Base-by-base conservation (phyloP, 2,797 vertebrate species). In the Echeneis naucrates region DNA sequence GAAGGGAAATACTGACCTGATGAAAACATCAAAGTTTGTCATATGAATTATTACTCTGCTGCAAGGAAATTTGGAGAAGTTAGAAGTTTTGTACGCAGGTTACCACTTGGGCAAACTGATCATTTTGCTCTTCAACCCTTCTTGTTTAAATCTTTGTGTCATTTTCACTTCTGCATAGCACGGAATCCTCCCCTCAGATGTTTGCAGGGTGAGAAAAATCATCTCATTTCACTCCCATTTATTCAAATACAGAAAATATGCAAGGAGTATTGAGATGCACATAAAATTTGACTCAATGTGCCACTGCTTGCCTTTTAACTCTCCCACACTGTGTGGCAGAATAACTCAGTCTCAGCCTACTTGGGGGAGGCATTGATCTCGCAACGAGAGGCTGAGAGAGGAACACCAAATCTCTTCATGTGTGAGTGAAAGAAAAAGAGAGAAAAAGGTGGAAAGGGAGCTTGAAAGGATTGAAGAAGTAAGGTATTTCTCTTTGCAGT, bases 291-390 rank as follows among this genome's bases (percentile, higher is more conserved):
- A 76, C 64, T 85, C 75, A 75, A 32, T 84, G 38, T 76, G 73
- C 76, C 61, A 68, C 40, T 62, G 76, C 66, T 80, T 76, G 21
- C 68, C 72, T 83, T 88, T 82, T 77, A 84, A 88, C 85, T 87
- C 79, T 63, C 74, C 69, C 77, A 75, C 60, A 76, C 77, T 72
- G 65, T 87, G 77, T 76, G 75, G 80, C 70, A 75, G 77, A 76
- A 80, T 75, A 83, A 68, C 68, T 84, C 82, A 84, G 82, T 78
- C 60, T 68, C 54, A 52, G 59, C 64, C 66, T 84, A 87, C 77
- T 85, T 85, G 81, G 54, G 68, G 68, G 78, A 84, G 67, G 75
- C 69, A 91, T 85, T 88, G 84, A 89, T 89, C 85, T 85, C 67
- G 69, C 80, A 86, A 77, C 75, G 60, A 78, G 68, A 75, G 71